These are phyloP conservation scores for Chiropotes sagulatus DNA, from an alignment of 2,797 vertebrate species.

Conservation along the genomic window DNA sequence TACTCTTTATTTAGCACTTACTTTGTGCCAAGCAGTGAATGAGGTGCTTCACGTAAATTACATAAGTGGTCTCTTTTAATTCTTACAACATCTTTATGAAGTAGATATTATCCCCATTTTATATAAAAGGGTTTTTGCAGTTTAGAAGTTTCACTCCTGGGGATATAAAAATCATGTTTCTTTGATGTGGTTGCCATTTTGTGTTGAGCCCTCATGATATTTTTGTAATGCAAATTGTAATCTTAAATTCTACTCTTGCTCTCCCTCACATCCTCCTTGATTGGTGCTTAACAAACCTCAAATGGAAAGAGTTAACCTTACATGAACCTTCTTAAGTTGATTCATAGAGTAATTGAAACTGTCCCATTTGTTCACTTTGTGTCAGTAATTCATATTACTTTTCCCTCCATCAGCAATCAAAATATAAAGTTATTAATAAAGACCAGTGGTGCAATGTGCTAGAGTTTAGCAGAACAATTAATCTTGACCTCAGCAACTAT, in stretches of 20 bases:
- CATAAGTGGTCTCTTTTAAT: background rate
- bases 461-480: conserved; percentile 99
- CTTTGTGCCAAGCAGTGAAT: background rate
- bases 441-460: conserved; percentile 99
- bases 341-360: background rate
- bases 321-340: background rate
- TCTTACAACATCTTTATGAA: background rate
- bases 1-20: background rate
- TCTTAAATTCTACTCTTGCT: background rate
- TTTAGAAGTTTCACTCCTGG: background rate
- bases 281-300: background rate
- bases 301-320: background rate
- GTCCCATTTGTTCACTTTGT: conserved; percentile 17
- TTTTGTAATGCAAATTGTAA: background rate
- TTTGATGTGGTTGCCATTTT: conserved; percentile 23
- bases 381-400: conserved; percentile 72
- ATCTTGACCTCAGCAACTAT: conserved; percentile 99
- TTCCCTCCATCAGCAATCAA: conserved; percentile 93
- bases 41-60: background rate
- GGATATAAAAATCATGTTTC: background rate
- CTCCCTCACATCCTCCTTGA: background rate
- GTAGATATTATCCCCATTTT: background rate
- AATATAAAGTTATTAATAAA: conserved; percentile 99
- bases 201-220: background rate
- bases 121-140: background rate